Evolutionary conservation across 1,140 invertebrate genomes (phyloP), one percentile per base, ranked within the genome.

Genomic region (Plectrocnemia conspersa): DNA sequence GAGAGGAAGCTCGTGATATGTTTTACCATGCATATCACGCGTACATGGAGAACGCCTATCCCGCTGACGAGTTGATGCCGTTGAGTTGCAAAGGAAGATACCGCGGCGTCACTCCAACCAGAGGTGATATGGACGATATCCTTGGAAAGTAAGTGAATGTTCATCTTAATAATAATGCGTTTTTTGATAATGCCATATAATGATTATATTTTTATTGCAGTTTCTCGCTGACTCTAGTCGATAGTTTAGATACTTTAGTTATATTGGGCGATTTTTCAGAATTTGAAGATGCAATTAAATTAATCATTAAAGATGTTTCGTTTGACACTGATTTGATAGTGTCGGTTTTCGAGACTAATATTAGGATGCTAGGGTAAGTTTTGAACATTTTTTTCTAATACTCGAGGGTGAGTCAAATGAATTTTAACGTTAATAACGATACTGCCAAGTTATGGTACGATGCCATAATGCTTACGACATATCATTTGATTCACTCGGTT

Each of bases 271-370:
- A 97, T 73, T 82, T 96, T 60, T 84, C 89, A 53, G 93, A 97
- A 76, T 98, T 98, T 76, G 95, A 96, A 69, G 79, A 82, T 65
- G 93, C 92, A 33, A 85, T 97, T 1, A 85, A 86, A 72, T 75
- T 93, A 54, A 84, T 98, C 15, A 85, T 95, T 48, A 79, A 77
- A 58, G 85, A 93, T 73, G 88, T 97, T 10, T 82, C 76, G 54
- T 98, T 98, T 74, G 92, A 98, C 72, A 88, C 82, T 60, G 93
- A 98, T 76, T 82, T 98, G 52, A 84, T 96, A 56, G 95, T 99
- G 11, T 98, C 94, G 1, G 91, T 99, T 5, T 99, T 99, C 76
- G 96, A 99, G 76, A 97, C 94, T 9, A 99, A 98, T 71, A 98
- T 98, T 64, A 77, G 96, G 56, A 87, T 98, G 75, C 76, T 98